A percentile compares a stretch with the other conserved stretches of the same genome.
These are phyloP conservation scores for Hetaerina americana DNA, from an alignment of 1,140 invertebrate genomes.

Conservation along the genomic window DNA sequence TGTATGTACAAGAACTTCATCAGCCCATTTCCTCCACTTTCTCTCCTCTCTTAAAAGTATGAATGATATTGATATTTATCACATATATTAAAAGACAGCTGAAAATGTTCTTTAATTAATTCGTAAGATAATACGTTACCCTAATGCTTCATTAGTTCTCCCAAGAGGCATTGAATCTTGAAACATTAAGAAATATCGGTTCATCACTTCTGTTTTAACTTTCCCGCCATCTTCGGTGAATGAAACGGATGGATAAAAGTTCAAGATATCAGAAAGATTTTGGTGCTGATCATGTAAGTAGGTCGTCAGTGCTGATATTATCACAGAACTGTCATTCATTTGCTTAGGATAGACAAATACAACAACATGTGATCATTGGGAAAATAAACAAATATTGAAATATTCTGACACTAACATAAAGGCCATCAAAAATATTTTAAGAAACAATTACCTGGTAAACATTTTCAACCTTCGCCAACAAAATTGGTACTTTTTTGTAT, in stretches of 20 bases:
- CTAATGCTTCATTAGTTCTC: slow-evolving; percentile 41
- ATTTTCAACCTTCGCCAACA: slow-evolving; percentile 59
- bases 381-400: not conserved
- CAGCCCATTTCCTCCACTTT: slow-evolving; percentile 91
- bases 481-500: slow-evolving; percentile 92
- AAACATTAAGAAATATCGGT: slow-evolving; percentile 93
- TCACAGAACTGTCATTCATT: slow-evolving; percentile 87
- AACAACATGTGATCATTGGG: not conserved
- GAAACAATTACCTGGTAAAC: slow-evolving; percentile 45
- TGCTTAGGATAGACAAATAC: slow-evolving; percentile 42
- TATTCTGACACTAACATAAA: not conserved
- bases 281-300: slow-evolving; percentile 50
- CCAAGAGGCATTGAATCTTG: slow-evolving; percentile 39
- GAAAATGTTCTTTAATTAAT: not conserved
- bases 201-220: slow-evolving; percentile 65
- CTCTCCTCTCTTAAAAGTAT: slow-evolving; percentile 64
- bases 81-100: slow-evolving; percentile 13
- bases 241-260: slow-evolving; percentile 67
- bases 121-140: slow-evolving; percentile 34
- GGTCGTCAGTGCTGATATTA: slow-evolving; percentile 77
- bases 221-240: slow-evolving; percentile 54
- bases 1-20: slow-evolving; percentile 77
- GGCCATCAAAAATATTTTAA: not conserved
- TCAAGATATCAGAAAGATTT: slow-evolving; percentile 53
- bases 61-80: slow-evolving; percentile 6